Base-by-base conservation (phyloP, 2,113 vertebrate species). In the Poeciliopsis prolifica region DNA sequence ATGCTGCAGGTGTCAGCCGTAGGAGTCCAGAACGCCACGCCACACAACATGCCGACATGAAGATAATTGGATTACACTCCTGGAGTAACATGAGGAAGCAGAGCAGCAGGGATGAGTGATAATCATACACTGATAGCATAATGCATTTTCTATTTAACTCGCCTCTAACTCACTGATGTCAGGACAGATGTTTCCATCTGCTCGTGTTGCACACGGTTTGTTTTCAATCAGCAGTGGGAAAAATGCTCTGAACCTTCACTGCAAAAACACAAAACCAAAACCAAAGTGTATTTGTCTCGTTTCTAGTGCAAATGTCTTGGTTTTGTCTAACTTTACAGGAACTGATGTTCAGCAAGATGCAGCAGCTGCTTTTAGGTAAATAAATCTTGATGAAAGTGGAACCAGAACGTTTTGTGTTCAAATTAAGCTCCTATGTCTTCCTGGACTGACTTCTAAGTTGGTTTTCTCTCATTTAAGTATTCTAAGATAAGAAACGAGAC, bases 1-100 rank as follows among this genome's bases (percentile, higher is more conserved):
- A 85, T 74, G 72, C 70, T 88, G 95, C 96, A 97, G 96, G 97
- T 98, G 96, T 96, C 96, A 94, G 95, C 94, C 94, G 92, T 95
- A 86, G 95, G 95, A 96, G 95, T 92, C 93, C 94, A 95, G 95
- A 94, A 95, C 94, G 93, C 94, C 95, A 95, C 95, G 88, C 88
- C 60, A 79, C 63, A 71, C 74, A 83, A 65, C 70, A 73, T n/a
- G 74, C n/a, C 67, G 44, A 64, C 60, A 68, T 61, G 44, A 67
- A 35, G 68, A 78, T 70, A 80, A 83, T 85, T 72, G 48, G 58
- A 77, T 80, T 65, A 48, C 67, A 48, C 73, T 58, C 15, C 22
- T 65, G 65, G 68, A 68, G 13, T 66, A 65, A 84, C 67, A 75
- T 69, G 71, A n/a, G 74, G 72, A 66, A 75, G 75, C 77, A 61